Evolutionary conservation across 1,140 invertebrate genomes (phyloP).

Genomic region (Cepaea nemoralis): DNA sequence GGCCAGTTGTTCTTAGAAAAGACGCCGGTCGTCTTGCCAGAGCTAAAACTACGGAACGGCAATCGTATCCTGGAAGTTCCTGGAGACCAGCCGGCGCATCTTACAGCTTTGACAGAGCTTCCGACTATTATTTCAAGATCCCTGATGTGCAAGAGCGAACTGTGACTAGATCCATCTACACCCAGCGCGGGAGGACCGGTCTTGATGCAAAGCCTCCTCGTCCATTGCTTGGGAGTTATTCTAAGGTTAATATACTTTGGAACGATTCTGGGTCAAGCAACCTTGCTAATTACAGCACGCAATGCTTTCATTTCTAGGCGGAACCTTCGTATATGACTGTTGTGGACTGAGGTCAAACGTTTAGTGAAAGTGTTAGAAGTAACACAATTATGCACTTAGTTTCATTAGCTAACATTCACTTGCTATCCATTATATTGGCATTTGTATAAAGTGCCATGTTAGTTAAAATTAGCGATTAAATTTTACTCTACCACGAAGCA

Average conservation of each 20-base stretch:
- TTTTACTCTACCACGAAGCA: too few relatives aligned
- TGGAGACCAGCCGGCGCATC: slow-evolving; percentile 11
- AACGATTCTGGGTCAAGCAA: slow-evolving; percentile 42
- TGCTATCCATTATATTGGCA: too few relatives aligned
- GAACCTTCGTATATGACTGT: background rate
- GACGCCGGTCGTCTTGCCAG: slow-evolving; percentile 8
- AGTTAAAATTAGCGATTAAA: too few relatives aligned
- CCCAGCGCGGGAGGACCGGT: slow-evolving; percentile 29
- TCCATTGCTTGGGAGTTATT: slow-evolving; percentile 32
- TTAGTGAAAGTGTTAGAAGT: too few relatives aligned
- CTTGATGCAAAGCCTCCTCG: slow-evolving; percentile 27
- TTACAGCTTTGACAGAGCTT: slow-evolving; percentile 1
- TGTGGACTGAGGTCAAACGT: background rate
- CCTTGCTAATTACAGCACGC: slow-evolving; percentile 32
- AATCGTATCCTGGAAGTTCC: background rate
- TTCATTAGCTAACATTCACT: too few relatives aligned
- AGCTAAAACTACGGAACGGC: background rate
- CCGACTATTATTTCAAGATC: slow-evolving; percentile 28
- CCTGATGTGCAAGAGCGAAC: slow-evolving; percentile 26
- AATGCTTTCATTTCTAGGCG: background rate
- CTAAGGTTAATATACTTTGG: slow-evolving; percentile 40
- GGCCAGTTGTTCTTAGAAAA: slow-evolving; percentile 5
- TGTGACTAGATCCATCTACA: slow-evolving; percentile 15
- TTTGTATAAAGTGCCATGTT: too few relatives aligned
- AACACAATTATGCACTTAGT: too few relatives aligned